These are phyloP conservation scores for Silurus meridionalis DNA, from an alignment of 2,113 vertebrate genomes.

Conservation along the genomic window DNA sequence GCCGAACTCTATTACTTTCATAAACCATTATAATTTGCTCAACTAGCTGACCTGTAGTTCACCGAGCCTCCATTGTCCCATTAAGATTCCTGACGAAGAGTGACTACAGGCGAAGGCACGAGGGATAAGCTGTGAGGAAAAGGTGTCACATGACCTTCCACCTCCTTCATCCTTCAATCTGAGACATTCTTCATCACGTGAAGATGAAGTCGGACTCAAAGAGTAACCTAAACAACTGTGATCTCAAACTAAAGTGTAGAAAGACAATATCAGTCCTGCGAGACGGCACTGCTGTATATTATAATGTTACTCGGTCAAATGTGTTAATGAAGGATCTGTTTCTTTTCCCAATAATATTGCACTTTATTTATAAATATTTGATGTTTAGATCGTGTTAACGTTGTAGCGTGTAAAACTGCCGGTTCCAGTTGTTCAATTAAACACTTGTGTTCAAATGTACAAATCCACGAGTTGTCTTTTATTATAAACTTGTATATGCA, in stretches of 20 bases:
- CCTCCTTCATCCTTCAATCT: background rate
- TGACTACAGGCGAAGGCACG: background rate
- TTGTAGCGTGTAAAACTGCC: constrained; percentile 49
- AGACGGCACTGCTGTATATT: background rate
- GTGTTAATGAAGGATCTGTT: constrained; percentile 4
- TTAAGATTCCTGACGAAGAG: background rate
- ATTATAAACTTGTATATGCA: no score
- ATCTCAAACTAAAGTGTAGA: background rate
- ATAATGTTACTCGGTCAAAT: background rate
- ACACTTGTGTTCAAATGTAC: background rate
- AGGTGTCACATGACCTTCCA: background rate
- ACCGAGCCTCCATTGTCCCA: background rate
- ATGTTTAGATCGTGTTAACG: constrained; percentile 49
- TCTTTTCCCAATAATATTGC: constrained; percentile 49
- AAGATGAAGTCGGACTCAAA: background rate
- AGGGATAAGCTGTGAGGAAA: background rate
- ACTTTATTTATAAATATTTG: constrained; percentile 65
- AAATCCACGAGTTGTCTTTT: background rate
- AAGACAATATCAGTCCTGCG: background rate
- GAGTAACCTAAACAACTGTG: background rate
- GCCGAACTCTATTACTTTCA: background rate
- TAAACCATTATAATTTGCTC: background rate
- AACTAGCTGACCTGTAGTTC: background rate
- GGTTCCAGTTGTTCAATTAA: constrained; percentile 41
- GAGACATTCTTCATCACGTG: background rate